Base-by-base conservation (phyloP, 2,888 invertebrate species). In the Drymonia ruficornis region DNA sequence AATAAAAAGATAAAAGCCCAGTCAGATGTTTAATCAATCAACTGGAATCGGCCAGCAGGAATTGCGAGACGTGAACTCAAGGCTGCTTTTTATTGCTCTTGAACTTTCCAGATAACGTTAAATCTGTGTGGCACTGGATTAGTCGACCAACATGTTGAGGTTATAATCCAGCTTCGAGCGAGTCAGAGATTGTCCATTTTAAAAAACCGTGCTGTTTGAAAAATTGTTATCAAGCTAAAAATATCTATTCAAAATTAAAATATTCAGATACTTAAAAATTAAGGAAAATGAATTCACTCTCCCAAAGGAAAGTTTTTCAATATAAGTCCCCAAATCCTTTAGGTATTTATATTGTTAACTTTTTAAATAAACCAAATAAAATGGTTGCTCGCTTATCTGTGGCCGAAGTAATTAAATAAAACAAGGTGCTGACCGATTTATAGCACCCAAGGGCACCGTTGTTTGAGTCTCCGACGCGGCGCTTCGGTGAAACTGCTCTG, bases 371-470 rank as follows among this genome's bases (percentile, higher is more conserved):
- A 47, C 45, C 13, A 45, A 59, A 63, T 59, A 63, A 72, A 23
- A 67, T 64, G 58, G 55, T 59, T 48, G 55, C 61, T 61, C 53
- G 62, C 67, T 74, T 74, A 76, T 75, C 76, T 69, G 72, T 51
- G 66, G 65, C 55, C 52, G 61, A 58, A 56, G 68, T 78, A 83
- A 84, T 84, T 84, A 83, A 83, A 82, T 83, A 79, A 75, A 81
- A 84, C 84, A 83, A 81, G 80, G 80, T 74, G 77, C 60, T 69
- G 76, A 76, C 69, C 77, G 75, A 76, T 76, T 76, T 76, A 78
- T 76, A 48, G 61, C 53, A 43, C 70, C 65, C 74, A 18, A 36
- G 57, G 63, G 73, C 50, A 54, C 50, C 52, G 62, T 68, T 59
- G 57, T 63, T 64, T 50, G 55, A 45, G 59, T 46, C 56, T 54